Evolutionary conservation across 2,797 vertebrate genomes (phyloP), one percentile per base, ranked within the genome.

Genomic region (Rhinophrynus dorsalis): DNA sequence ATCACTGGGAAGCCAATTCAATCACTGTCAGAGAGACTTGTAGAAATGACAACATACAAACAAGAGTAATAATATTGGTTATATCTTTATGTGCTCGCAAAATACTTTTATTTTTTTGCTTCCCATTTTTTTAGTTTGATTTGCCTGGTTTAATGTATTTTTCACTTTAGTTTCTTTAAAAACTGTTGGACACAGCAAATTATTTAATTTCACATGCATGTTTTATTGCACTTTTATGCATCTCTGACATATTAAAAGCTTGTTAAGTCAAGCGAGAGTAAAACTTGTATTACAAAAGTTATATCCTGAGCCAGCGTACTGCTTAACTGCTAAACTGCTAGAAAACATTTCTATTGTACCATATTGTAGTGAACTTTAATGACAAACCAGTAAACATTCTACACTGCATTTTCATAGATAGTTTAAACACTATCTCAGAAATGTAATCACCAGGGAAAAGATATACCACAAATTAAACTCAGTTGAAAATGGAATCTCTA

Each of bases 171-270:
- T n/a, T n/a, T n/a, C 64, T 6, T 38, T 44, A 40, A 18, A 48
- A 20, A 18, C 37, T 40, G 15, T 44, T 42, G 2, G 48, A 54
- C 33, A 6, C 44, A 72, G 61, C 33, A 35, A 59, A 72, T 72
- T 20, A 59, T 47, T 51, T 72, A 26, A 65, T 65, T 64, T 6
- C 26, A 52, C 24, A 33, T 65, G 33, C 20, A n/a, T 65, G 54
- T 30, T 72, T 72, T 59, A 78, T 63, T 75, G 77, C 52, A 57
- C 45, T 58, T 77, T 70, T 79, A 64, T 76, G 70, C 75, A 79
- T 68, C 35, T 67, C 15, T 65, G 56, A 50, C 63, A 62, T 67
- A 76, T 77, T 75, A 77, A 56, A 76, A 75, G 70, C 68, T 76
- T 79, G 76, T 78, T 74, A 67, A 62, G 68, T 79, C 77, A 73